Conservation (phyloP, 2,113 vertebrate species). For the Muntiacus muntjak region DNA sequence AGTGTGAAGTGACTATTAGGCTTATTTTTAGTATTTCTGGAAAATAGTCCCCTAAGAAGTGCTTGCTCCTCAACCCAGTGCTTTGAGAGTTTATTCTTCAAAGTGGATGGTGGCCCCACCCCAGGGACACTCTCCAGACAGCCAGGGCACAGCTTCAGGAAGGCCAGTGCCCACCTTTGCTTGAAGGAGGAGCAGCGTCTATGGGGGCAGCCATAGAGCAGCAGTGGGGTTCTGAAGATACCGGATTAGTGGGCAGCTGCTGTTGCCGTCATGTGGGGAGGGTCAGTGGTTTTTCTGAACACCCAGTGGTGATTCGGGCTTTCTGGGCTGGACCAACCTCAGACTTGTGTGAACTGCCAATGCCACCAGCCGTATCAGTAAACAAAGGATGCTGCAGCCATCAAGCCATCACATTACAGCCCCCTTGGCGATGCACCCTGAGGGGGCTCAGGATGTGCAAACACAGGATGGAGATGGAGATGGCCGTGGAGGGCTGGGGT, state of each 20-base stretch:
- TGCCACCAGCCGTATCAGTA: not conserved
- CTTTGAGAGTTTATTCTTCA: not conserved
- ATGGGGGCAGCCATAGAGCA: not conserved
- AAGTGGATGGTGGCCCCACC: no score
- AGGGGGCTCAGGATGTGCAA: not conserved
- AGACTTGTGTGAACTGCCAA: not conserved
- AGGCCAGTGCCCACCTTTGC: not conserved
- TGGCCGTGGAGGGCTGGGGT: not conserved
- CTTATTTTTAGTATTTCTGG: not conserved
- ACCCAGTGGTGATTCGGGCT: not conserved
- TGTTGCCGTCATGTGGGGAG: rapidly evolving
- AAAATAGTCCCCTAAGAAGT: not conserved
- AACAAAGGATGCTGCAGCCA: not conserved
- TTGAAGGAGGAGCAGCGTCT: not conserved
- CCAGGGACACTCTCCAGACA: not conserved
- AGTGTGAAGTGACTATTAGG: not conserved
- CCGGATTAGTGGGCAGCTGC: not conserved
- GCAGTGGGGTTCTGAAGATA: rapidly evolving
- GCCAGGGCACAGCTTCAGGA: not conserved
- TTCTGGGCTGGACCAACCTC: no score
- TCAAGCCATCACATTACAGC: not conserved
- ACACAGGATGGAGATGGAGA: not conserved
- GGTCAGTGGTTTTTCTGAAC: not conserved
- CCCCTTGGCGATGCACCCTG: not conserved
- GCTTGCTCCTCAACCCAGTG: not conserved